phyloP scores from a whole-genome alignment of 1,140 invertebrate species.

The Octopus bimaculoides region DNA sequence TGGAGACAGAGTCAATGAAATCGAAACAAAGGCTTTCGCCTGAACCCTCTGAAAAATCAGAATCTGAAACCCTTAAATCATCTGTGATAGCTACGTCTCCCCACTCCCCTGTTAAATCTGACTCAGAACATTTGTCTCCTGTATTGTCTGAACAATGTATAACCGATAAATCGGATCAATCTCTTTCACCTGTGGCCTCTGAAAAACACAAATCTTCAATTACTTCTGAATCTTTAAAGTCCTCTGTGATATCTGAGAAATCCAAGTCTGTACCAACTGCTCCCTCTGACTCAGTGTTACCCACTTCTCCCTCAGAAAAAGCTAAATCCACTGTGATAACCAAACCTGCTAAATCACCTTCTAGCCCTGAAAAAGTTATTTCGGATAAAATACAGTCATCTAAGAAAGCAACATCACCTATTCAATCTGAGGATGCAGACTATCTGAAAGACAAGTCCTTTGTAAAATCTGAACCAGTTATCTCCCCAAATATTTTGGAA shows the following conservation, averaged over 20 bases:
- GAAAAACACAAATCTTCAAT: neutral
- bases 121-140: neutral
- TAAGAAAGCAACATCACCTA: too few relatives aligned
- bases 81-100: neutral
- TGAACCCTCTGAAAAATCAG: neutral
- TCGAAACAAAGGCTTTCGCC: neutral
- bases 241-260: neutral
- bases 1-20: neutral
- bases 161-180: neutral
- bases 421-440: too few relatives aligned
- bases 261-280: neutral
- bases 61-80: neutral
- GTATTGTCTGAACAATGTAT: neutral
- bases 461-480: neutral
- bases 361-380: neutral
- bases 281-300: too few relatives aligned
- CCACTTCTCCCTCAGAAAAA: too few relatives aligned
- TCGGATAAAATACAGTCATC: neutral
- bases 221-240: neutral
- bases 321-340: neutral
- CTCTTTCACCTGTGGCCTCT: neutral
- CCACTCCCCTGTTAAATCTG: neutral
- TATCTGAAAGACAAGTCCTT: neutral
- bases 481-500: too few relatives aligned
- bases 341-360: neutral